phyloP scores from a whole-genome alignment of 1,140 invertebrate species.

The Galendromus occidentalis region DNA sequence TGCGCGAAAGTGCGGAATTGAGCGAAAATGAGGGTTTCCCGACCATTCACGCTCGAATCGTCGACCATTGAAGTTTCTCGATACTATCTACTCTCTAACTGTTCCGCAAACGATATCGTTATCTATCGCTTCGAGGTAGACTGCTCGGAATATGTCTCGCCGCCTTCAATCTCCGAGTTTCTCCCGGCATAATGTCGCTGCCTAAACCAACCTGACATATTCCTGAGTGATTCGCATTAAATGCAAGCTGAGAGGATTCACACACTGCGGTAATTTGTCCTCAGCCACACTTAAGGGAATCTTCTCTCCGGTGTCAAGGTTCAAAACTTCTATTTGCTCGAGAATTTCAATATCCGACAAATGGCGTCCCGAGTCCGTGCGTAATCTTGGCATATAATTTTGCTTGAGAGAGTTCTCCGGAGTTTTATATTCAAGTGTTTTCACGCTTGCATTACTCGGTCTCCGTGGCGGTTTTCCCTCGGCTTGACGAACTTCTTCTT shows the following conservation, averaged over 20 bases:
- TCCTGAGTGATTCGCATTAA: constrained; percentile 81
- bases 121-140: too few species aligned
- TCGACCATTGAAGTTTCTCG: too few species aligned
- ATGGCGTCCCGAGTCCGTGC: constrained; percentile 61
- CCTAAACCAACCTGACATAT: constrained; percentile 42
- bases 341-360: constrained; percentile 69
- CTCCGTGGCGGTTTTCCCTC: neutral
- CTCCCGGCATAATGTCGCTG: too few species aligned
- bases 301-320: constrained; percentile 76
- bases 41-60: too few species aligned
- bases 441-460: neutral
- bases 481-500: neutral
- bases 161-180: too few species aligned
- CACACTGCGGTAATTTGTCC: constrained; percentile 67
- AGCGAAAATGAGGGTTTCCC: too few species aligned
- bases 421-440: constrained; percentile 10
- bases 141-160: too few species aligned
- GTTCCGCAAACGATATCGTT: too few species aligned
- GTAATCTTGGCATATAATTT: constrained; percentile 50
- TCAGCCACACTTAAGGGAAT: constrained; percentile 70
- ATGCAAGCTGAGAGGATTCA: constrained; percentile 76
- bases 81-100: too few species aligned
- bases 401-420: constrained; percentile 27
- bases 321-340: constrained; percentile 73
- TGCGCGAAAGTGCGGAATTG: neutral